Evolutionary conservation across 2,888 invertebrate species (phyloP).

Genomic region (Leptarthrus brevirostris): DNA sequence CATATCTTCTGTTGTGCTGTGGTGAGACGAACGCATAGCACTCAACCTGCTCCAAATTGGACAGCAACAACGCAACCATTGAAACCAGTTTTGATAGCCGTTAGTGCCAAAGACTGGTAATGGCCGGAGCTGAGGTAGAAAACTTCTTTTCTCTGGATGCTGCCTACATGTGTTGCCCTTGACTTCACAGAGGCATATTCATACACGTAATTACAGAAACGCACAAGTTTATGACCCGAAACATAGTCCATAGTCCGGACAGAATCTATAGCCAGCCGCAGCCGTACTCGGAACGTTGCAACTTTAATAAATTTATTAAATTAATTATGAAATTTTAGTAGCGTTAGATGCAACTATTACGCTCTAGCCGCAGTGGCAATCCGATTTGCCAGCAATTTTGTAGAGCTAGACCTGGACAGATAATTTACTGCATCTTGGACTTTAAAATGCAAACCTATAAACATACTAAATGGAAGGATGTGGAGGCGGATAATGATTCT

Average conservation of each 20-base stretch:
- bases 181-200: slow-evolving; percentile 6
- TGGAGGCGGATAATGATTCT: slow-evolving; percentile 21
- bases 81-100: slow-evolving; percentile 44
- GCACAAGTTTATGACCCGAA: slow-evolving; percentile 7
- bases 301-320: slow-evolving; percentile 14
- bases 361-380: background rate
- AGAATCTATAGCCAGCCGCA: too few species aligned
- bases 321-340: slow-evolving; percentile 14
- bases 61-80: slow-evolving; percentile 24
- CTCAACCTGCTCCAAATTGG: slow-evolving; percentile 45
- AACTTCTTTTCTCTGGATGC: background rate
- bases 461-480: background rate
- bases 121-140: slow-evolving; percentile 1
- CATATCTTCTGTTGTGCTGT: slow-evolving; percentile 20
- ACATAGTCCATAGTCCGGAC: too few species aligned
- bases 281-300: background rate
- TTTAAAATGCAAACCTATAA: background rate
- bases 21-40: background rate
- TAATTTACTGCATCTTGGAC: background rate
- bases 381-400: background rate
- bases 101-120: slow-evolving; percentile 17
- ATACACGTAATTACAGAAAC: slow-evolving; percentile 13
- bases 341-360: background rate
- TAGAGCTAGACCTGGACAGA: background rate
- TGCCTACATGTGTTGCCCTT: slow-evolving; percentile 23